Percentiles rank a stretch among this genome's conserved stretches.
Conservation (phyloP, 2,888 invertebrate genomes). For the Orthosia gracilis region DNA sequence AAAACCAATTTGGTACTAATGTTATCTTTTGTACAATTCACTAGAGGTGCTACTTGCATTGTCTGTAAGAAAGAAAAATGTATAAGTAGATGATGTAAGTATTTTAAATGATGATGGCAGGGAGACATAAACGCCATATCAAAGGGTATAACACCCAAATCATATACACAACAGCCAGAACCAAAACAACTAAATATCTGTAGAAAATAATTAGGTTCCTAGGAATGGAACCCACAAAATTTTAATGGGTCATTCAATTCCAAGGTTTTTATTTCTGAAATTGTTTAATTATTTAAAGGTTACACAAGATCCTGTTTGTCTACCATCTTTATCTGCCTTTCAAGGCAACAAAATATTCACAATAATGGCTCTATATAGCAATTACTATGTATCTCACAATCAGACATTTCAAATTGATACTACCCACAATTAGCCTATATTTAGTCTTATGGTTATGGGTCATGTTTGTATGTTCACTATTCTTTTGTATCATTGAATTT, state of each 20-base stretch:
- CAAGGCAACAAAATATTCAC: no score
- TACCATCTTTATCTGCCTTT: no score
- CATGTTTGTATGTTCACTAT: not conserved
- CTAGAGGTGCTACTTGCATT: constrained; percentile 69
- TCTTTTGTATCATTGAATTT: constrained; percentile 28
- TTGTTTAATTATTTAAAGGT: no score
- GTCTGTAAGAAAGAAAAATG: constrained; percentile 69
- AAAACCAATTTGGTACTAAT: constrained; percentile 75
- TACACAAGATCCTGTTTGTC: no score
- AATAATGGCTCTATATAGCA: not conserved
- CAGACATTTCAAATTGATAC: constrained; percentile 4
- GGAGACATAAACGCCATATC: no score
- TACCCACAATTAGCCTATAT: constrained; percentile 24
- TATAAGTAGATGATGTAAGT: not conserved
- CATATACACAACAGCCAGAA: no score
- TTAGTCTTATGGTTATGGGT: constrained; percentile 14
- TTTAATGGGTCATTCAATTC: no score
- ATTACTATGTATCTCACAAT: not conserved
- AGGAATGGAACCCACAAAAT: no score
- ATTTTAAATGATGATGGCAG: not conserved
- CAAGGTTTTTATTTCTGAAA: no score
- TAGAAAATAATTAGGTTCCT: no score
- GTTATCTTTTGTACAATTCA: constrained; percentile 71
- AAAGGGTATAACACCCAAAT: no score
- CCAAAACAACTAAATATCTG: no score